Evolutionary conservation across 1,140 invertebrate genomes (phyloP).

Genomic region (Bemisia tabaci): DNA sequence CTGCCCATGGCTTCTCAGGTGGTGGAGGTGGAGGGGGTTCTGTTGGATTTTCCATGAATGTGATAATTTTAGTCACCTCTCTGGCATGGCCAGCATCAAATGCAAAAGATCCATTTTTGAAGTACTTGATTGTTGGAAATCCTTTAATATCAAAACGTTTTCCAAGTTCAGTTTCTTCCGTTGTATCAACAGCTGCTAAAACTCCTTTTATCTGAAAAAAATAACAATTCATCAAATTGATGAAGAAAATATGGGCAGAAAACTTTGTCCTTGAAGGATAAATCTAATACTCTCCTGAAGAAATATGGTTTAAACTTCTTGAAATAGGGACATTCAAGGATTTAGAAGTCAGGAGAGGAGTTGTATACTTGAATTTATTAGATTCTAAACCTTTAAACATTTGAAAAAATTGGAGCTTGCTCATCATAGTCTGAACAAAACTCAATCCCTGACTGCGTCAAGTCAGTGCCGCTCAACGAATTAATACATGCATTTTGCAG

Average conservation of each 20-base stretch:
- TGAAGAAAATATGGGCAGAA: background rate
- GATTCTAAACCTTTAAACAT: too few species aligned
- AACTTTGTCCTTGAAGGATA: constrained; percentile 2
- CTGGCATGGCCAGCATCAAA: constrained; percentile 59
- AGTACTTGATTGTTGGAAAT: constrained; percentile 74
- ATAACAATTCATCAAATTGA: constrained; percentile 5
- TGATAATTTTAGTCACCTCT: constrained; percentile 58
- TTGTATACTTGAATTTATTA: too few species aligned
- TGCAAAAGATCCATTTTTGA: constrained; percentile 54
- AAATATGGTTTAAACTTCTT: too few species aligned
- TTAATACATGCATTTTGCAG: too few species aligned
- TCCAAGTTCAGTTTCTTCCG: constrained; percentile 50
- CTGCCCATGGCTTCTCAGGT: constrained; percentile 58
- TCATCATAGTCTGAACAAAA: too few species aligned
- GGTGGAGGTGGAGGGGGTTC: constrained; percentile 71
- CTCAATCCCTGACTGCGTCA: too few species aligned
- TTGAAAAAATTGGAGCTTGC: too few species aligned
- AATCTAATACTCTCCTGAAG: too few species aligned
- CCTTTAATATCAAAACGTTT: constrained; percentile 58
- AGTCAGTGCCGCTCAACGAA: too few species aligned
- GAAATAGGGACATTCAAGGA: too few species aligned
- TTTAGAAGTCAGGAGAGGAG: too few species aligned
- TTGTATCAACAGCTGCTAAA: constrained; percentile 70
- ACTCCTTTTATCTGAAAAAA: constrained; percentile 45
- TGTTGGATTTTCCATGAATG: constrained; percentile 69